phyloP scores from a whole-genome alignment of 2,888 invertebrate species.

The Apantesis nais region DNA sequence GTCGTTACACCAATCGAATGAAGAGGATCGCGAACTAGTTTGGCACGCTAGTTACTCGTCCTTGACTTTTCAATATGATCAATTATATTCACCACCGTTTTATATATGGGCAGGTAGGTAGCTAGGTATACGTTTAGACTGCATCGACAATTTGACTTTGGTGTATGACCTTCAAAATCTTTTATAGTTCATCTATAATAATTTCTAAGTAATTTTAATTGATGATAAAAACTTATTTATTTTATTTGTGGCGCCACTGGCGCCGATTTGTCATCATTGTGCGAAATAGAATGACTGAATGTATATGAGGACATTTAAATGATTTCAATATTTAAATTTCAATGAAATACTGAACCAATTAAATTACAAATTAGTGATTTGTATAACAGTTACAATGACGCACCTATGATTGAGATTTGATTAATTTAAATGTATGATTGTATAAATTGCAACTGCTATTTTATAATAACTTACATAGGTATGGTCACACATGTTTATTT shows the following conservation, averaged over 20 bases:
- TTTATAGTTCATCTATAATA: constrained; percentile 1
- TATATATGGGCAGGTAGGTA: constrained; percentile 1
- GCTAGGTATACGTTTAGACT: constrained; percentile 5
- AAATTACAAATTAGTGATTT: neutral
- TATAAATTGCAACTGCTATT: too few species aligned
- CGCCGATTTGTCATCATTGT: neutral
- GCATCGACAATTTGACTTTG: constrained; percentile 9
- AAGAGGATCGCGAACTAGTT: constrained; percentile 60
- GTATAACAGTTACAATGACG: neutral
- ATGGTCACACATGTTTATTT: too few species aligned
- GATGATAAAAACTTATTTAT: neutral
- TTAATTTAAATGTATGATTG: too few species aligned
- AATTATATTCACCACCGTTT: constrained; percentile 22
- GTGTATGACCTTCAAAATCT: constrained; percentile 9
- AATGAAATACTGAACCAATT: neutral
- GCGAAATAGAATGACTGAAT: neutral
- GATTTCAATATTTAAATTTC: neutral
- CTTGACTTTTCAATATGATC: constrained; percentile 65
- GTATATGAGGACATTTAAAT: neutral
- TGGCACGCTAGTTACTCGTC: constrained; percentile 50
- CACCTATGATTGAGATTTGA: neutral
- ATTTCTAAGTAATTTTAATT: neutral
- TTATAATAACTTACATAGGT: neutral
- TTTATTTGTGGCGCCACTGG: neutral
- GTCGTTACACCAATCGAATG: constrained; percentile 49